A percentile compares a stretch with the other conserved stretches of the same genome.
phyloP scores from a whole-genome alignment of 2,797 vertebrate species.

The Macroramphosus scolopax region DNA sequence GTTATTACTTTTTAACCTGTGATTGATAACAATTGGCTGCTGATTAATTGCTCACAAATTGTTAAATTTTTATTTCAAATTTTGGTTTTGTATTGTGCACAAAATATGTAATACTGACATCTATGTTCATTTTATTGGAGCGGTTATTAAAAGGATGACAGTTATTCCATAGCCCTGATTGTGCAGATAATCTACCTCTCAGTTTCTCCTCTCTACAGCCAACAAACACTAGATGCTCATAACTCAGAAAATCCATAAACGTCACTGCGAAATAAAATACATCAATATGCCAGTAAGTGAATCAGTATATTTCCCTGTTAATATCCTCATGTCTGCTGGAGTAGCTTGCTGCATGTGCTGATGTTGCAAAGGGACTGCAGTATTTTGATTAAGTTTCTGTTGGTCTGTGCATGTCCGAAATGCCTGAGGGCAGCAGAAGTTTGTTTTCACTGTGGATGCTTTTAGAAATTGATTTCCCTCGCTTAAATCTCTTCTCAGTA shows the following conservation, averaged over 20 bases:
- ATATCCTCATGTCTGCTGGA: constrained; percentile 18
- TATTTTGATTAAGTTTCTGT: constrained; percentile 36
- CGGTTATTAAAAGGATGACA: too few relatives aligned
- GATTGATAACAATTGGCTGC: not conserved
- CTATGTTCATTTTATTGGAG: too few relatives aligned
- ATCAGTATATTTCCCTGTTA: constrained; percentile 29
- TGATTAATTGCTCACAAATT: too few relatives aligned
- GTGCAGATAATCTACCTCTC: constrained; percentile 8
- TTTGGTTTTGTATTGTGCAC: too few relatives aligned
- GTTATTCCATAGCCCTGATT: too few relatives aligned
- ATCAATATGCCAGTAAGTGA: constrained; percentile 31
- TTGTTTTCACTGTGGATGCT: constrained; percentile 21
- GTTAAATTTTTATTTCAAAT: too few relatives aligned
- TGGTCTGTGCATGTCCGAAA: constrained; percentile 40
- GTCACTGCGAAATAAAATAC: constrained; percentile 21
- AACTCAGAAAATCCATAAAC: constrained; percentile 26
- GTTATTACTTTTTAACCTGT: too few relatives aligned
- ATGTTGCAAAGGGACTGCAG: constrained; percentile 23
- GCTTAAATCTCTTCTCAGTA: constrained; percentile 15
- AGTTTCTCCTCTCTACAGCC: constrained; percentile 8
- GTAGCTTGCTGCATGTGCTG: constrained; percentile 13
- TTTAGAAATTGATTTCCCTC: constrained; percentile 19
- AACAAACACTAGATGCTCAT: not conserved
- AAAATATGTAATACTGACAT: too few relatives aligned
- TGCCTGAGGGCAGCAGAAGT: constrained; percentile 19